A percentile compares a stretch with the other conserved stretches of the same genome.
phyloP scores from a whole-genome alignment of 2,888 invertebrate species.

The Lamellibrachia columna region DNA sequence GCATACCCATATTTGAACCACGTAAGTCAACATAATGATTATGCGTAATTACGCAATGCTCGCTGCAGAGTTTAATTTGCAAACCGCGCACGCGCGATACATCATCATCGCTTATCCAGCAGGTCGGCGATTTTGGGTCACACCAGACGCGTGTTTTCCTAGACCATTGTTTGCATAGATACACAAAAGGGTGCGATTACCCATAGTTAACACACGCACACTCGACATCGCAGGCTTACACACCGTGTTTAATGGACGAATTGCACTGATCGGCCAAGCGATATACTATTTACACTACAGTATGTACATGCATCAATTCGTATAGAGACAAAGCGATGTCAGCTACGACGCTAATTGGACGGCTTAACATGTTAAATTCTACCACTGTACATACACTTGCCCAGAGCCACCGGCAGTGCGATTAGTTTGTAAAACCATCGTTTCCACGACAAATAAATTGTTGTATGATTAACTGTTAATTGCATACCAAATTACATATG shows the following conservation, averaged over 20 bases:
- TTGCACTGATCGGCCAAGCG: neutral
- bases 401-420: neutral
- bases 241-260: neutral
- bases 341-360: neutral
- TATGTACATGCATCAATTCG: neutral
- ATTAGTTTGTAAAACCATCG: neutral
- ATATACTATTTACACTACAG: neutral
- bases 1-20: neutral
- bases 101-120: neutral
- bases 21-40: neutral
- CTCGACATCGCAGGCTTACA: neutral
- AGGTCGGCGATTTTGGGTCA: neutral
- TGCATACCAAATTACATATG: neutral
- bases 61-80: neutral
- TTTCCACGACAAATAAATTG: neutral
- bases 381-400: neutral
- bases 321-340: neutral
- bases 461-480: neutral
- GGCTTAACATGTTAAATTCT: neutral
- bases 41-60: neutral
- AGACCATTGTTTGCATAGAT: no score
- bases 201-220: neutral
- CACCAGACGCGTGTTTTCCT: neutral
- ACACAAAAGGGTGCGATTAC: neutral
- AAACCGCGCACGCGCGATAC: neutral